Evolutionary conservation across 2,113 vertebrate genomes (phyloP).

Genomic region (Mus spicilegus): DNA sequence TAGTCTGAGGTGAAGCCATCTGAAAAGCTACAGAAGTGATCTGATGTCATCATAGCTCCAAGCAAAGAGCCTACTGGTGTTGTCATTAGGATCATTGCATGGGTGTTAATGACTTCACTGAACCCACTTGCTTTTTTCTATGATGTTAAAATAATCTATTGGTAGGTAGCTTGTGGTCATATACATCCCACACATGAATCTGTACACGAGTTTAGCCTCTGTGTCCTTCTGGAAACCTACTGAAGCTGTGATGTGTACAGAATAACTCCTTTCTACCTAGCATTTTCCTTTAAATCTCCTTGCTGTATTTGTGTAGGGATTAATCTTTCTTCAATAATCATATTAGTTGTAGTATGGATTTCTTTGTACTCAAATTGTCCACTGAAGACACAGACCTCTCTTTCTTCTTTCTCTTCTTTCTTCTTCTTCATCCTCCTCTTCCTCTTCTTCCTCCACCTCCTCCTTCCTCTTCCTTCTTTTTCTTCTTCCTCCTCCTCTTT

Average conservation of each 20-base stretch:
- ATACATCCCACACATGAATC: not conserved
- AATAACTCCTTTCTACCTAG: not conserved
- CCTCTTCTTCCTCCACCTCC: not conserved
- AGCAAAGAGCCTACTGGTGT: not conserved
- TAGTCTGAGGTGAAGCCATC: not conserved
- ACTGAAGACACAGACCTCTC: not conserved
- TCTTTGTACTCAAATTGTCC: not conserved
- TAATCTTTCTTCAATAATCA: not conserved
- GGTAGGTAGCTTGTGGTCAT: not conserved
- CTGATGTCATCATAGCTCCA: not conserved
- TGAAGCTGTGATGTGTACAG: not conserved
- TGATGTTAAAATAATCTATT: not conserved
- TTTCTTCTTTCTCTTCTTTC: no score
- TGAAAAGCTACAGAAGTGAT: not conserved
- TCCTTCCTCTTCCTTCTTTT: not conserved
- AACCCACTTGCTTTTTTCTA: not conserved
- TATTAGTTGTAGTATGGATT: not conserved
- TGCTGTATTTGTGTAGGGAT: not conserved
- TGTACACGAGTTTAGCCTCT: not conserved
- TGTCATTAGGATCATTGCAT: not conserved
- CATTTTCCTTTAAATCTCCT: not conserved
- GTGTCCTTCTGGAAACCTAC: not conserved
- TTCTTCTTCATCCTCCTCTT: not conserved
- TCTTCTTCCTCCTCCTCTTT: rapidly evolving
- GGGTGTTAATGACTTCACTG: not conserved